Base-by-base conservation (phyloP, 2,113 vertebrate genomes). In the Miniopterus natalensis region DNA sequence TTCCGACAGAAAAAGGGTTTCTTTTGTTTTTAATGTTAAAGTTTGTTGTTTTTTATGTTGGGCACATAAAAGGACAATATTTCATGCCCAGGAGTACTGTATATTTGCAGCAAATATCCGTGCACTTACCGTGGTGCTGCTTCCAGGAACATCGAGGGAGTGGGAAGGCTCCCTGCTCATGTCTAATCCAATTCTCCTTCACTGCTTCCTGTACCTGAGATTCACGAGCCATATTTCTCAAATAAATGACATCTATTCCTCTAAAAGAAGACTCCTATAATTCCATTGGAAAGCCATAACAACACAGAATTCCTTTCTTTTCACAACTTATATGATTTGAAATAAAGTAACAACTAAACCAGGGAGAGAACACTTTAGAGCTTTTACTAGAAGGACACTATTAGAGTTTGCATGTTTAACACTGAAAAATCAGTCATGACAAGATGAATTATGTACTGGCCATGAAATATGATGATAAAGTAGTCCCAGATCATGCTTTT, bases 121-220 rank as follows among this genome's bases (percentile, higher is more conserved):
- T 78, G 6, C 9, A 29, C 25, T 84, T 90, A 87, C 6, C 1
- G 9, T 81, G 42, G 18, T 79, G 40, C n/a, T 59, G 14, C 8
- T 95, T 77, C 51, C 29, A 88, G 88, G 61, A 85, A 89, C n/a
- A 88, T 42, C 7, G 13, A 84, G 61, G 63, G 85, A 92, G 13
- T 21, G 25, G 51, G 74, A 70, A 68, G 29, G 13, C 47, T 92
- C 65, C 55, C 36, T 84, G 42, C 53, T 95, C 53, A 36, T 81
- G 53, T 94, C 65, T 94, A 94, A 97, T 94, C 65, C 66, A 90
- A 42, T 97, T 90, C 59, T 86, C 42, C 12, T 29, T 95, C 86
- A 88, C 51, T 88, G n/a, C 9, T 83, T 96, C 45, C 49, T 88
- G 66, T 95, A 68, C 78, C 73, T 95, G 75, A 84, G 87, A 71